Evolutionary conservation across 2,113 vertebrate genomes (phyloP), one percentile per base, ranked within the genome.

Genomic region (Pitta sordida): DNA sequence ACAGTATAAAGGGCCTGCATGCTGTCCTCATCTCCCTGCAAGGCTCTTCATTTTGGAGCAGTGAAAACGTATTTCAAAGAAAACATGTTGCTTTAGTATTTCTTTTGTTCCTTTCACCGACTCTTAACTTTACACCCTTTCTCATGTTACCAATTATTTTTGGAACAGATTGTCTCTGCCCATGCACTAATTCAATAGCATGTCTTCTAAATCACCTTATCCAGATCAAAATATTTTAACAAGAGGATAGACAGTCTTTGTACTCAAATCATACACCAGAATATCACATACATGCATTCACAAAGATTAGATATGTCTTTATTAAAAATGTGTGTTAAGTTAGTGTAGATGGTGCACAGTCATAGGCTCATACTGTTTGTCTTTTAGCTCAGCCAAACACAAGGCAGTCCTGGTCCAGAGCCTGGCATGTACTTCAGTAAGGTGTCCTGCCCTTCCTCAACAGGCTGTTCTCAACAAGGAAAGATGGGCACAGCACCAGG

Each of bases 171-270:
- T 93, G 52, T 41, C 52, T 75, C 77, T 88, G 53, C 73, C 37
- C 5, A 1, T 90, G 60, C 44, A 23, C 56, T 86, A 90, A 88
- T 82, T 89, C 88, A 93, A 88, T 68, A 79, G 69, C 58, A 67
- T 83, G 51, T 51, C 56, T 79, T 90, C 62, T 78, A 84, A 84
- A 89, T 67, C 68, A 39, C 30, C 81, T 94, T 62, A 36, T 87
- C 24, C 44, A 68, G 55, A 86, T 73, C 60, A 89, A 88, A 94
- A 78, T 68, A 83, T 88, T 88, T 86, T 80, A 89, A 78, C 19
- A 82, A 68, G 32, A 68, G 17, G 26, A 86, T 77, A 70, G 17
- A 18, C 29, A 86, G 27, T 46, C 89, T 81, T 93, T 29, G 24
- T 81, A 59, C 30, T 77, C 32, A 84, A 88, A 63, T 24, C 49